phyloP scores from a whole-genome alignment of 2,797 vertebrate genomes.

The Hephaestus fuliginosus region DNA sequence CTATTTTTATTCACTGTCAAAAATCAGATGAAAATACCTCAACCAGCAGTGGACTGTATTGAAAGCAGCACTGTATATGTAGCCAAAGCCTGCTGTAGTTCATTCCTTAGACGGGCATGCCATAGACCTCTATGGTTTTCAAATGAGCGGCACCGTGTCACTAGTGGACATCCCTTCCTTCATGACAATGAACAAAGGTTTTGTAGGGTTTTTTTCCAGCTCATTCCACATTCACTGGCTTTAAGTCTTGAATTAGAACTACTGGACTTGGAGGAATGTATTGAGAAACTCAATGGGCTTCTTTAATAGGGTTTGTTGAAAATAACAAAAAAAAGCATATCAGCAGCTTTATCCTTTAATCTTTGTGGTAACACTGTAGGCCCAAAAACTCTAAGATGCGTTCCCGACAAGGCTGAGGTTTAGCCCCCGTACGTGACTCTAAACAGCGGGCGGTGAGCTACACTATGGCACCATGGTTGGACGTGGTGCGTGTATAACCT shows the following conservation, averaged over 20 bases:
- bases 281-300: background rate
- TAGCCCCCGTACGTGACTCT: constrained; percentile 6
- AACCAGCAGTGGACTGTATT: constrained; percentile 2
- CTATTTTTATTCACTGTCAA: background rate
- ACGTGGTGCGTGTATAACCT: constrained; percentile 75
- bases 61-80: background rate
- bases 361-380: background rate
- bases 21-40: background rate
- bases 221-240: background rate
- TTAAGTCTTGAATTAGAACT: background rate
- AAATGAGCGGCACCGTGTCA: background rate
- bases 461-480: constrained; percentile 19
- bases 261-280: background rate
- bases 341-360: background rate
- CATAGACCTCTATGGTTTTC: background rate
- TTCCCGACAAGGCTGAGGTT: constrained; percentile 22
- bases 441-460: constrained; percentile 21
- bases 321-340: background rate
- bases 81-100: background rate
- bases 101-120: background rate
- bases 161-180: background rate
- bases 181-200: background rate
- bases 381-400: constrained; percentile 15
- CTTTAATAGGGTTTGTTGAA: constrained; percentile 14
- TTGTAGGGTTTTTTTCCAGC: constrained; percentile 5